Base-by-base conservation (phyloP, 2,888 invertebrate genomes). In the Spicauda simplicius region DNA sequence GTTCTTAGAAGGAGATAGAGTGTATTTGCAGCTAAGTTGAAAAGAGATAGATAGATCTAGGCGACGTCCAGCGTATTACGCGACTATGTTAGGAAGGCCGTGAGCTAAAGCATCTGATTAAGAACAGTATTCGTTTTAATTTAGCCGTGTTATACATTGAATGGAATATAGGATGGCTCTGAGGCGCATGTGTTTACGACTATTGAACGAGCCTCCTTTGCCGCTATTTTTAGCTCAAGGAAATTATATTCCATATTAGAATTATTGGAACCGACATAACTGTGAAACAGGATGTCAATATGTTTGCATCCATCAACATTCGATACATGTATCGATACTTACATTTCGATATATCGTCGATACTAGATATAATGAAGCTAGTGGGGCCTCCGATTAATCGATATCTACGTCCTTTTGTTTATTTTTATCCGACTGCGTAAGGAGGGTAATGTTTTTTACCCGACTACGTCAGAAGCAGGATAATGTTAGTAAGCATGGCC, bases 111-210 rank as follows among this genome's bases (percentile, higher is more conserved):
- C 19, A 50, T 16, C 33, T 60, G 11, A 20, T 19, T n/a, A 14
- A 57, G 8, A 16, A 10, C 45, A 48, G 16, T 33, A 25, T 25
- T 33, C 45, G n/a, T 54, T 62, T 70, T 52, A 68, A 76, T 71
- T 74, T 71, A 20, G 73, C 67, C 75, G 77, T 45, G 55, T 76
- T 71, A 61, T 69, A 45, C 41, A 16, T 62, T 69, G 73, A 70
- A 71, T 71, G 74, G 76, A 76, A 54, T 67, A 71, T 71, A 74
- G 76, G 75, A 54, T 68, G 73, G 84, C 48, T 48, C 48, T 83
- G 84, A 84, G 87, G 91, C 91, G 91, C 91, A 88, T 88, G 89
- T 87, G 88, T 88, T 84, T 81, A 76, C 78, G 81, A 85, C 80
- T 91, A 90, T 90, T 89, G 90, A 91, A 86, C 91, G 61, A 55